phyloP scores from a whole-genome alignment of 2,888 invertebrate genomes.

The Anthoptus insignis region DNA sequence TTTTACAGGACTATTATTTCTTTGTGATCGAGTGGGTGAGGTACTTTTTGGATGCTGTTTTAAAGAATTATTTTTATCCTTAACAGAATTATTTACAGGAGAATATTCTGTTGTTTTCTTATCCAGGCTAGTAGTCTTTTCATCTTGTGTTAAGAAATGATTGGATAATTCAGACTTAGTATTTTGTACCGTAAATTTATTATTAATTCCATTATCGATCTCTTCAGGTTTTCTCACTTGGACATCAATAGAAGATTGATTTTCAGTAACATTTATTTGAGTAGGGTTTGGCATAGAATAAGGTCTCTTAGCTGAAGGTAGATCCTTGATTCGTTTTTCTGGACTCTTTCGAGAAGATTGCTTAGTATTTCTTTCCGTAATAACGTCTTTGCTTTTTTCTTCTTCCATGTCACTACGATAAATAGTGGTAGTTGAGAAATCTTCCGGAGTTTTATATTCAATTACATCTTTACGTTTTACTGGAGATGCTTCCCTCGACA shows the following conservation, averaged over 20 bases:
- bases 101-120: conserved; percentile 7
- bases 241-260: conserved; percentile 1
- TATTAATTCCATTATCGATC: neutral
- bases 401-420: neutral
- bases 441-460: conserved; percentile 42
- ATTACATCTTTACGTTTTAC: conserved; percentile 60
- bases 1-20: conserved; percentile 42
- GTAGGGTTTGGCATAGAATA: conserved; percentile 21
- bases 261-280: neutral
- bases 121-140: conserved; percentile 12
- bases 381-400: conserved; percentile 28
- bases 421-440: conserved; percentile 16
- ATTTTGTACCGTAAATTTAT: neutral
- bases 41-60: conserved; percentile 27
- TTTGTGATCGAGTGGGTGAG: conserved; percentile 26
- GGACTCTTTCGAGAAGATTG: conserved; percentile 48
- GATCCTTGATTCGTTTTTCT: conserved; percentile 49
- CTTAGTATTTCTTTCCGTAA: conserved; percentile 22
- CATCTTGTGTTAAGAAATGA: conserved; percentile 5
- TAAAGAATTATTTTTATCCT: conserved; percentile 5
- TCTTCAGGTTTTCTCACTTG: conserved; percentile 18
- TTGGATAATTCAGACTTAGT: conserved; percentile 25
- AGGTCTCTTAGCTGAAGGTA: conserved; percentile 16
- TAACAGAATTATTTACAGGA: conserved; percentile 3
- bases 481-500: conserved; percentile 33